phyloP scores from a whole-genome alignment of 2,888 invertebrate genomes.

The Vannuccia rotundouncinata region DNA sequence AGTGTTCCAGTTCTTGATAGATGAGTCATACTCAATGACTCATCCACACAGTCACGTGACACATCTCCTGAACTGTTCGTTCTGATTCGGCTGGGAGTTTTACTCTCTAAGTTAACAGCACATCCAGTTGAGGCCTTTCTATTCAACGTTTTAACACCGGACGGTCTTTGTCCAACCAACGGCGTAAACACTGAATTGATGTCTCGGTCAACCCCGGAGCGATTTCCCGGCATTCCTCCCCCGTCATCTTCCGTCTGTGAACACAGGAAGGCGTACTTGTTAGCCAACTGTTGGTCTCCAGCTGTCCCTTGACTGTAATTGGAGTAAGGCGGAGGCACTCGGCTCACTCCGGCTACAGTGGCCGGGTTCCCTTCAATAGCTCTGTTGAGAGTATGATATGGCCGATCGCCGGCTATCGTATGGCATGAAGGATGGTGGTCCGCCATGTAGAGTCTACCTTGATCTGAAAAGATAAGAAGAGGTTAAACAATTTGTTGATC shows the following conservation, averaged over 20 bases:
- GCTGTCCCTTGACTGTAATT: not conserved
- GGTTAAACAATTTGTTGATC: too few relatives aligned
- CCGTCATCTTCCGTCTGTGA: not conserved
- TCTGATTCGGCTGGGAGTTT: not conserved
- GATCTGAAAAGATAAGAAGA: too few relatives aligned
- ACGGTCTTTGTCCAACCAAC: not conserved
- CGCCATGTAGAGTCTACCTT: not conserved
- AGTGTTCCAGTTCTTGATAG: not conserved
- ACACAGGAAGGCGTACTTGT: not conserved
- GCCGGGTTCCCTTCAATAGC: not conserved
- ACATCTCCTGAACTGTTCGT: conserved; percentile 4
- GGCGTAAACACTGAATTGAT: not conserved
- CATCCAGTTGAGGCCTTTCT: not conserved
- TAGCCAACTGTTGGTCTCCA: not conserved
- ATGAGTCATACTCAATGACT: not conserved
- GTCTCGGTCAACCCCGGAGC: not conserved
- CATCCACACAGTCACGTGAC: not conserved
- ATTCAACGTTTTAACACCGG: not conserved
- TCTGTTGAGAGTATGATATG: not conserved
- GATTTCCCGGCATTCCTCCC: too few relatives aligned
- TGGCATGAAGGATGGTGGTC: not conserved
- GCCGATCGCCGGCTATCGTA: not conserved
- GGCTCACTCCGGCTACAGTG: not conserved
- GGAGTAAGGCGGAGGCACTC: not conserved
- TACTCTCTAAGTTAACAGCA: not conserved